Base-by-base conservation (phyloP, 1,140 invertebrate species). In the Bombus ignitus region DNA sequence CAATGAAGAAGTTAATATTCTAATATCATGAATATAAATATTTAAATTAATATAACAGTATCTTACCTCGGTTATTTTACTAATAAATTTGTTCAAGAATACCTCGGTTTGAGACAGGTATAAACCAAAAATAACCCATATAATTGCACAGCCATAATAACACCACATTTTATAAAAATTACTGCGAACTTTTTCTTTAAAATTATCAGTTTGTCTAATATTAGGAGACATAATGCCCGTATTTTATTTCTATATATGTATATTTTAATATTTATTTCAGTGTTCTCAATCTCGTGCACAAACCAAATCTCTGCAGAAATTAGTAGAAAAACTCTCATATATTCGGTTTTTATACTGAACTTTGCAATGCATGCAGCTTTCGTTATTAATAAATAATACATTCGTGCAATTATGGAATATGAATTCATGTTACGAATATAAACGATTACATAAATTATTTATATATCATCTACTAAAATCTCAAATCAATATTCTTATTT, bases 311-410 rank as follows among this genome's bases (percentile, higher is more conserved):
- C 25, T 1, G 3, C 3, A 28, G n/a, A 32, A 32, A 10, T 8
- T 9, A 53, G 18, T 13, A 22, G 13, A 22, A 37, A 68, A 35
- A 13, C 5, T 12, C 9, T 25, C 32, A 9, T 15, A 15, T 39
- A 39, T 53, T 32, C 35, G 3, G 5, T 28, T 25, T 15, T 59
- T 70, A 35, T 22, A 78, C 39, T 62, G 15, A 78, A 59, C 1
- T 44, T n/a, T 32, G 1, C 25, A 47, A 22, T 15, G 28, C 10
- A 2, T 25, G 10, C 8, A 35, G 3, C 10, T 47, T 28, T 70
- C 32, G 1, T 42, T 71, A 39, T 44, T 76, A 59, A 75, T 86
- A 28, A 68, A 81, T 73, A 53, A 85, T 86, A 6, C 9, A 32
- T 77, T 53, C 62, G 5, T 57, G 28, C 39, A 22, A n/a, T 59